A percentile compares a stretch with the other conserved stretches of the same genome.
These are phyloP conservation scores for Chitala chitala DNA, from an alignment of 2,113 vertebrate genomes.

Conservation along the genomic window DNA sequence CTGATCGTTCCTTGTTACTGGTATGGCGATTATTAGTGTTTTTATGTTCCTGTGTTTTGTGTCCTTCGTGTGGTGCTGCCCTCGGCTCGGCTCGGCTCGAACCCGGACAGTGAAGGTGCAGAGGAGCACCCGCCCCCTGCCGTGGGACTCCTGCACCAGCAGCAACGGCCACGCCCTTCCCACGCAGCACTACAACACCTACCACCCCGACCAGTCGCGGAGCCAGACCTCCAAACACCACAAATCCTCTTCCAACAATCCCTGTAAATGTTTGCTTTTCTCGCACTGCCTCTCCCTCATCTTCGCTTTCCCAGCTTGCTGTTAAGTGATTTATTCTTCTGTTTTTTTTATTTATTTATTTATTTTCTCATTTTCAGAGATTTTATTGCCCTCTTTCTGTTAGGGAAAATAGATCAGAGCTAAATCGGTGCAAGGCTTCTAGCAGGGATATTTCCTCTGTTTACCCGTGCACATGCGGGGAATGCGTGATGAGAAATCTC, in stretches of 20 bases:
- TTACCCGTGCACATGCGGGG: too few species aligned
- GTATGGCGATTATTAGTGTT: too few species aligned
- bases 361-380: constrained; percentile 29
- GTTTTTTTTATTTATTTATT: background rate
- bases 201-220: constrained; percentile 78
- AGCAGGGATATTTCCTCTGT: too few species aligned
- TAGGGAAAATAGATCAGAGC: constrained; percentile 21
- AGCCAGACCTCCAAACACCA: constrained; percentile 64
- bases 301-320: background rate
- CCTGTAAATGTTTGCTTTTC: too few species aligned
- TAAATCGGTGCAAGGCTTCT: background rate
- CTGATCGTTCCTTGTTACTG: too few species aligned
- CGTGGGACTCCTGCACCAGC: constrained; percentile 76
- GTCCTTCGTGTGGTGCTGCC: constrained; percentile 67
- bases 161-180: constrained; percentile 73
- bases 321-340: background rate
- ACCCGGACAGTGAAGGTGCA: constrained; percentile 90
- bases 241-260: constrained; percentile 68
- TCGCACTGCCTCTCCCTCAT: constrained; percentile 52
- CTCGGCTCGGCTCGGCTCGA: constrained; percentile 45
- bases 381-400: constrained; percentile 24
- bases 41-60: constrained; percentile 57
- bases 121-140: constrained; percentile 79
- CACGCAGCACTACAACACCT: constrained; percentile 80
- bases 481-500: too few species aligned